A percentile compares a stretch with the other conserved stretches of the same genome.
Conservation (phyloP, 2,888 invertebrate species). For the Dromius quadrimaculatus region DNA sequence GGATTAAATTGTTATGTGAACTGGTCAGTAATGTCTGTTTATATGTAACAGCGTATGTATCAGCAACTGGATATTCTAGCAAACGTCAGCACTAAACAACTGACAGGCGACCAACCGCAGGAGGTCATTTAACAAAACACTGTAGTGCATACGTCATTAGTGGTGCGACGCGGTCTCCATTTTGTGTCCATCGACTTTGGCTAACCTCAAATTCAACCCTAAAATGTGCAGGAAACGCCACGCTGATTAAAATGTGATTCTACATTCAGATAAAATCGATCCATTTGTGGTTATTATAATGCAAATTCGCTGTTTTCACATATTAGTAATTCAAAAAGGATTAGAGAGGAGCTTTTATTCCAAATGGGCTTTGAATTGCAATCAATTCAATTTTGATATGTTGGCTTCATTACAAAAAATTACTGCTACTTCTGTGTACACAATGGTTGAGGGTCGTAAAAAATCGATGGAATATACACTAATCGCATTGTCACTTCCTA, state of each 20-base stretch:
- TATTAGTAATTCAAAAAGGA: no score
- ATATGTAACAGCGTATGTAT: slow-evolving; percentile 15
- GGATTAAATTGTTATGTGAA: slow-evolving; percentile 19
- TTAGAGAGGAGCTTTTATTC: no score
- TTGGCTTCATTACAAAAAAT: no score
- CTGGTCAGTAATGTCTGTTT: neutral
- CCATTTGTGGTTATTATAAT: no score
- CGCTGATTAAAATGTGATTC: slow-evolving; percentile 45
- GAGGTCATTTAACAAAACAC: slow-evolving; percentile 52
- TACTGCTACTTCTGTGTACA: no score
- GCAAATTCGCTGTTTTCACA: no score
- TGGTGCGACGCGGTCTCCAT: slow-evolving; percentile 38
- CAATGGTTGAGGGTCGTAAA: no score
- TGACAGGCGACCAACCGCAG: slow-evolving; percentile 51
- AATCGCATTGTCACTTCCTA: slow-evolving; percentile 40
- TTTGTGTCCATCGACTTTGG: slow-evolving; percentile 22
- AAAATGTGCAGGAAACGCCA: slow-evolving; percentile 4
- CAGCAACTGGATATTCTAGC: slow-evolving; percentile 37
- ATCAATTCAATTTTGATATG: no score
- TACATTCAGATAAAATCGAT: neutral
- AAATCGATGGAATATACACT: slow-evolving; percentile 23
- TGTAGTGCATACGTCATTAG: slow-evolving; percentile 53
- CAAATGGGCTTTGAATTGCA: no score
- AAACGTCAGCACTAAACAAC: slow-evolving; percentile 48
- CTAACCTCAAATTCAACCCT: slow-evolving; percentile 28